Evolutionary conservation across 2,888 invertebrate species (phyloP).

Genomic region (Hypomecis punctinalis): DNA sequence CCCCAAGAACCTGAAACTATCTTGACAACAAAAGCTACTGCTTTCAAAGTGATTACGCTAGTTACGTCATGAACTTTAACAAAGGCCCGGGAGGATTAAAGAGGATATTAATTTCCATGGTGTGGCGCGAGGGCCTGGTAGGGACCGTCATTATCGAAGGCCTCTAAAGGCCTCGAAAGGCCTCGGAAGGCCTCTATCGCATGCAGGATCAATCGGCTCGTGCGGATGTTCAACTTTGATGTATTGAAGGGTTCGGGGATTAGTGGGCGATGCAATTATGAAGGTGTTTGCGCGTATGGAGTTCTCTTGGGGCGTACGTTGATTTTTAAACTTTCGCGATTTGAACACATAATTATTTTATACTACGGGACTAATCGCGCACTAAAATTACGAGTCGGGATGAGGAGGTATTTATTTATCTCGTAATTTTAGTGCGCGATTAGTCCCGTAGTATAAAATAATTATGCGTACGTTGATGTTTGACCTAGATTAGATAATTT

Average conservation of each 20-base stretch:
- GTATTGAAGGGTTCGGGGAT: slow-evolving; percentile 24
- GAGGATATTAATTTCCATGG: slow-evolving; percentile 43
- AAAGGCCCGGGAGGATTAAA: slow-evolving; percentile 43
- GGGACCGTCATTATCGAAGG: slow-evolving; percentile 29
- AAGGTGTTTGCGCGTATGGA: slow-evolving; percentile 10
- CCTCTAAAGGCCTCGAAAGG: slow-evolving; percentile 2
- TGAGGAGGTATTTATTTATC: too few relatives aligned
- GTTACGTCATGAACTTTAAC: slow-evolving; percentile 43
- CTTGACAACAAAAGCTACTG: slow-evolving; percentile 36
- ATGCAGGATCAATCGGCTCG: slow-evolving; percentile 30
- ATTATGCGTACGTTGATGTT: not conserved
- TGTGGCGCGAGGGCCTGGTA: slow-evolving; percentile 22
- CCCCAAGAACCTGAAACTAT: slow-evolving; percentile 20
- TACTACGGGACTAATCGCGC: too few relatives aligned
- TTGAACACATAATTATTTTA: too few relatives aligned
- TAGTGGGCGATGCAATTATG: slow-evolving; percentile 21
- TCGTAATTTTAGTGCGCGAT: too few relatives aligned
- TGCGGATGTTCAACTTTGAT: slow-evolving; percentile 23
- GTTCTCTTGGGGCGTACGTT: not conserved
- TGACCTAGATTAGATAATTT: not conserved
- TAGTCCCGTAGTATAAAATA: too few relatives aligned
- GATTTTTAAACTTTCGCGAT: too few relatives aligned
- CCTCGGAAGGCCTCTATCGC: slow-evolving; percentile 8
- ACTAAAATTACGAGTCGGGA: too few relatives aligned
- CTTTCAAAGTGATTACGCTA: slow-evolving; percentile 43